Conservation (phyloP, 2,113 vertebrate species). For the Saimiri boliviensis region DNA sequence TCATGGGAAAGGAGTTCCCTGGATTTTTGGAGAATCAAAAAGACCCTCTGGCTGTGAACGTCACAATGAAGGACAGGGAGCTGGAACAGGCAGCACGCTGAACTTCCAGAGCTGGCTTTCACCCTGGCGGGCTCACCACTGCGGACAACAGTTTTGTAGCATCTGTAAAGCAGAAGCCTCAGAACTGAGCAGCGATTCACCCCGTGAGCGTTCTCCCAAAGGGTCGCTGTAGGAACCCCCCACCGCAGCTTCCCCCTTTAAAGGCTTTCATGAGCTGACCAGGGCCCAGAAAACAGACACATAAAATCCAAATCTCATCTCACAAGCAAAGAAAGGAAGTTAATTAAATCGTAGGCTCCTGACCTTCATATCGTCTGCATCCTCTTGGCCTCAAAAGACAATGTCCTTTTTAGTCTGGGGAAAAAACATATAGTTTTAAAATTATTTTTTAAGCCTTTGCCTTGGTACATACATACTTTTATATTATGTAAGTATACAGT, state of each 20-base stretch:
- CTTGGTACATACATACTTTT: too few relatives aligned
- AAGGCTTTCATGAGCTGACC: neutral
- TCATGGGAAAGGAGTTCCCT: conserved; percentile 76
- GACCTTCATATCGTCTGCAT: conserved; percentile 40
- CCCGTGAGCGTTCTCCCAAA: neutral
- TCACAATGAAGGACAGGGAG: conserved; percentile 82
- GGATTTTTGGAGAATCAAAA: conserved; percentile 79
- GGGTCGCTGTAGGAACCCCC: neutral
- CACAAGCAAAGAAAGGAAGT: conserved; percentile 1
- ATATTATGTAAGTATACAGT: neutral
- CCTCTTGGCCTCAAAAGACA: conserved; percentile 58
- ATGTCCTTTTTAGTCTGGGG: conserved; percentile 39
- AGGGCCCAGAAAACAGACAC: conserved; percentile 14
- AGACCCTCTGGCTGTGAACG: conserved; percentile 80
- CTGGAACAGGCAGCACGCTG: conserved; percentile 79
- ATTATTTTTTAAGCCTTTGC: too few relatives aligned
- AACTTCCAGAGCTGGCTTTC: conserved; percentile 83
- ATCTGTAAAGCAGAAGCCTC: conserved; percentile 78
- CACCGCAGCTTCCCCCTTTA: neutral
- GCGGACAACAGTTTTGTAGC: conserved; percentile 81
- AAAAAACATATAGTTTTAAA: too few relatives aligned
- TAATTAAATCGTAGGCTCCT: conserved; percentile 38
- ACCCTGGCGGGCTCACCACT: conserved; percentile 80
- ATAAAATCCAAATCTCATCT: neutral
- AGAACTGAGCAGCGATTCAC: neutral